phyloP scores from a whole-genome alignment of 92 coral and sea anemone genomes.

The Diadumene lineata region DNA sequence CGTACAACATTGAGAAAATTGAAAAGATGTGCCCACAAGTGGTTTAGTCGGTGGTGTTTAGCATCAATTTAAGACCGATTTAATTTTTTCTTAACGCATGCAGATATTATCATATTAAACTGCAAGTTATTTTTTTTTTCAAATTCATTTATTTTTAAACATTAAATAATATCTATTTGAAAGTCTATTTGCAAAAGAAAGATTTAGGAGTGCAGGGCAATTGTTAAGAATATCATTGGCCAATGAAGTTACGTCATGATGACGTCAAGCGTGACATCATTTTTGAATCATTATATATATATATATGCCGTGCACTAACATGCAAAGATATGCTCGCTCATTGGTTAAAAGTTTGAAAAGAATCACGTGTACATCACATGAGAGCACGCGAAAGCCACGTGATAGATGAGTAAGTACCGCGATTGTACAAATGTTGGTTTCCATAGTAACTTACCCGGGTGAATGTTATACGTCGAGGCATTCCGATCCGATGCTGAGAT shows the following conservation, averaged over 20 bases:
- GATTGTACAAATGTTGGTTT: slow-evolving; percentile 14
- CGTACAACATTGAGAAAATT: not conserved
- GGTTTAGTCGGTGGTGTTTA: not conserved
- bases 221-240: not conserved
- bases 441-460: slow-evolving; percentile 35
- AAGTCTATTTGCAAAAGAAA: no score
- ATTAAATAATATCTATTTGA: no score
- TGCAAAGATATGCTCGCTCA: not conserved
- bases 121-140: not conserved
- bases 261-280: not conserved
- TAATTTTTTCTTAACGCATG: not conserved
- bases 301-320: slow-evolving; percentile 4
- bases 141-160: no score
- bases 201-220: not conserved
- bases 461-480: slow-evolving; percentile 89
- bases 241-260: slow-evolving; percentile 1
- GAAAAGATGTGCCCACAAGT: not conserved
- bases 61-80: not conserved
- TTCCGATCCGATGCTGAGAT: slow-evolving; percentile 92
- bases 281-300: not conserved
- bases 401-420: not conserved
- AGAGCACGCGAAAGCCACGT: not conserved
- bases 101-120: not conserved
- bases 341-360: not conserved
- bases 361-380: slow-evolving; percentile 3